Evolutionary conservation across 2,797 vertebrate genomes (phyloP), one percentile per base, ranked within the genome.

Genomic region (Taeniopygia guttata): DNA sequence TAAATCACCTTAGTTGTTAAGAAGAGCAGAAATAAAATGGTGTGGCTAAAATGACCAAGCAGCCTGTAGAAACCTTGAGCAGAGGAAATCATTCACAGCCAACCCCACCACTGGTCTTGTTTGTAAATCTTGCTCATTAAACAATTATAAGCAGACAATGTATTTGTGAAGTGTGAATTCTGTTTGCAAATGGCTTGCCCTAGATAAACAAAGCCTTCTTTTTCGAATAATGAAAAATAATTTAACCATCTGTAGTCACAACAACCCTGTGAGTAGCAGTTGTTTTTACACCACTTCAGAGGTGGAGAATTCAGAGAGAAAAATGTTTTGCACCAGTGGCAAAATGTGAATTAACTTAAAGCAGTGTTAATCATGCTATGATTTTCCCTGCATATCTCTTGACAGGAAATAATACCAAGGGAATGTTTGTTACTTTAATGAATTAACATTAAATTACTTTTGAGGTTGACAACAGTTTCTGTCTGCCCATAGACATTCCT

Each of bases 121-220:
- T 89, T 89, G 63, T 68, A 86, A 79, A 77, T 49, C 63, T 66
- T 95, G 34, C 67, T 88, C 70, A 80, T 89, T 84, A 82, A 95
- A 89, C 20, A 91, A 74, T 90, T 91, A 88, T 45, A 77, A 97
- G 56, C 42, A 76, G 70, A 78, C 59, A 93, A 84, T 84, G 34
- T 69, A 70, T 90, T 91, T 93, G 77, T 89, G 85, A 90, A 93
- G 72, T 93, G 49, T 0, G 1, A 92, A 86, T 51, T 94, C 46
- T 92, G 55, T 73, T 89, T 95, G 73, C 45, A 91, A 80, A 94
- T 84, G 18, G 64, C 36, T 93, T 76, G 56, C 40, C 13, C 9
- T 63, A 77, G 64, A 83, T 80, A 90, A 93, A 95, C 54, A 94
- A 84, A 90, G n/a, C 8, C 23, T 84, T 67, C 48, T 76, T 94